phyloP scores from a whole-genome alignment of 2,888 invertebrate genomes.

The Bursaphelenchus okinawaensis region DNA sequence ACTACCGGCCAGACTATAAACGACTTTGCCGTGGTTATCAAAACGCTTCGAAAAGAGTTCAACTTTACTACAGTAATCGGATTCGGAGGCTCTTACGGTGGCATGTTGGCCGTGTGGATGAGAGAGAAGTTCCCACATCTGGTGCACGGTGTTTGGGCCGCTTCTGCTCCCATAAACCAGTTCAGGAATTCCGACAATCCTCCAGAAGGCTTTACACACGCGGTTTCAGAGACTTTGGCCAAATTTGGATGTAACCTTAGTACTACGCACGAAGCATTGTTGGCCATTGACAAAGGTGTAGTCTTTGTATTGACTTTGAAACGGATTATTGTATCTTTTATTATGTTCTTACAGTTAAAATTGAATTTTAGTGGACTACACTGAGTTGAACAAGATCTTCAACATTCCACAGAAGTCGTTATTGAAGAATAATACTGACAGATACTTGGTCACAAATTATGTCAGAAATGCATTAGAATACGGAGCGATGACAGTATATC shows the following conservation, averaged over 20 bases:
- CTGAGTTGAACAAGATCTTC: slow-evolving; percentile 32
- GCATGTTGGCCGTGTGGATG: slow-evolving; percentile 91
- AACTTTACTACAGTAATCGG: slow-evolving; percentile 67
- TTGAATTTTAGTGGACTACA: slow-evolving; percentile 10
- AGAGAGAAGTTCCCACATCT: slow-evolving; percentile 88
- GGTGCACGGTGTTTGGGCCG: slow-evolving; percentile 76
- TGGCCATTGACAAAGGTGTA: slow-evolving; percentile 9
- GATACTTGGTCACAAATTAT: slow-evolving; percentile 8
- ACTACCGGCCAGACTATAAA: slow-evolving; percentile 84
- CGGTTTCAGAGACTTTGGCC: slow-evolving; percentile 73
- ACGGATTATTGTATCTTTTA: not conserved
- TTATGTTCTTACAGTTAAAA: slow-evolving; percentile 4
- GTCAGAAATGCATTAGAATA: slow-evolving; percentile 61
- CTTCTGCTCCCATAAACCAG: slow-evolving; percentile 87
- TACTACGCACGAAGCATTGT: slow-evolving; percentile 75
- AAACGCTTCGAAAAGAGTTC: slow-evolving; percentile 63
- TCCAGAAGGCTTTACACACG: slow-evolving; percentile 56
- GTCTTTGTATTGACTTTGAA: not conserved
- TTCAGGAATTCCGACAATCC: slow-evolving; percentile 64
- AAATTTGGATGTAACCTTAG: slow-evolving; percentile 62
- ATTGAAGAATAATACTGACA: slow-evolving; percentile 21
- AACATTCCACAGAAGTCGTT: slow-evolving; percentile 19
- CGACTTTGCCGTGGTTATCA: slow-evolving; percentile 78
- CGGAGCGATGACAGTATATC: slow-evolving; percentile 90
- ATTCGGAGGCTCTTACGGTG: slow-evolving; percentile 83